Conservation (phyloP, 2,888 invertebrate species). For the Tupiocoris notatus region DNA sequence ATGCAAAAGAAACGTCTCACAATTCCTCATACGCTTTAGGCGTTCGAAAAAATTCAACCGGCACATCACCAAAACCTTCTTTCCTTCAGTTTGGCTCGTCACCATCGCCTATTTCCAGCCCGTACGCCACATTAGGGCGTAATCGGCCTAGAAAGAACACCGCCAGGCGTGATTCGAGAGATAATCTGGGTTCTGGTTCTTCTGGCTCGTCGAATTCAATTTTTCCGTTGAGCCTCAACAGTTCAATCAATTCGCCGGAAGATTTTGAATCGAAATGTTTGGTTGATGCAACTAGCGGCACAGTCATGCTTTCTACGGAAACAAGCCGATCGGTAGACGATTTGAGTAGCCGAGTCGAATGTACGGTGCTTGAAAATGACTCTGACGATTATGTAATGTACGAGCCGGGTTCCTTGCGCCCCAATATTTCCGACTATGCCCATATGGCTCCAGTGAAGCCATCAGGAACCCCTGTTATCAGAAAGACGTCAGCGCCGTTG, state of each 20-base stretch:
- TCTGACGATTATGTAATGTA: constrained; percentile 52
- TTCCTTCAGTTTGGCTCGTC: constrained; percentile 57
- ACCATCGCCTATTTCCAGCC: constrained; percentile 55
- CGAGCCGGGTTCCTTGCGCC: constrained; percentile 44
- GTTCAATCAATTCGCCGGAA: constrained; percentile 63
- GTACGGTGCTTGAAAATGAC: background rate
- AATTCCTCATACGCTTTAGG: constrained; percentile 49
- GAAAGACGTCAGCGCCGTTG: constrained; percentile 48
- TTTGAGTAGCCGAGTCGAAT: background rate
- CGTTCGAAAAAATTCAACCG: constrained; percentile 54
- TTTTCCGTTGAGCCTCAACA: constrained; percentile 68
- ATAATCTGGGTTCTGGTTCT: constrained; percentile 51
- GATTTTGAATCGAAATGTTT: constrained; percentile 52
- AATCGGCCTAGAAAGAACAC: constrained; percentile 50
- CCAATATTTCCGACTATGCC: constrained; percentile 48
- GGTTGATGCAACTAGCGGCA: constrained; percentile 53
- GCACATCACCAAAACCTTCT: constrained; percentile 55
- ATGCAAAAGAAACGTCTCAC: constrained; percentile 52
- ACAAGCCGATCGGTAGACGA: constrained; percentile 30
- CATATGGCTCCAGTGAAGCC: constrained; percentile 45
- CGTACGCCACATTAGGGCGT: constrained; percentile 53
- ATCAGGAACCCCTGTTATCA: constrained; percentile 31
- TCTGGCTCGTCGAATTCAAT: constrained; percentile 64
- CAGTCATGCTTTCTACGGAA: constrained; percentile 8
- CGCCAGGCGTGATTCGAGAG: constrained; percentile 55